phyloP scores from a whole-genome alignment of 2,113 vertebrate species.

The Ctenomys sociabilis region DNA sequence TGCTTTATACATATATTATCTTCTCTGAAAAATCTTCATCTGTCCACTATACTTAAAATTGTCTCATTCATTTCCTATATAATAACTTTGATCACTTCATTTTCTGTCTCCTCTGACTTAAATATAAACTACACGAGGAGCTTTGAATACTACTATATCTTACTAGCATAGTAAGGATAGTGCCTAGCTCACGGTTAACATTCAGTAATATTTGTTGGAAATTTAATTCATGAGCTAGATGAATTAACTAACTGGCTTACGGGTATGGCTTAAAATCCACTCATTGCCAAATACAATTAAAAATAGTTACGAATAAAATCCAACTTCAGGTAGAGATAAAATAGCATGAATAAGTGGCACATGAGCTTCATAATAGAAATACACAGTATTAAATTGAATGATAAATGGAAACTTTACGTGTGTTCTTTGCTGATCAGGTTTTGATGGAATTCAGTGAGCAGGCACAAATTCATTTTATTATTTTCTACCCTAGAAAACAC shows the following conservation, averaged over 20 bases:
- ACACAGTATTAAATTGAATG: not conserved
- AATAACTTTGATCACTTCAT: not conserved
- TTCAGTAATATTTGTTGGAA: conserved; percentile 21
- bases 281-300: conserved; percentile 19
- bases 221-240: not conserved
- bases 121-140: not conserved
- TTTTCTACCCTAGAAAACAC: not conserved
- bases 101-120: not conserved
- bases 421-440: not conserved
- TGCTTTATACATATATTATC: not conserved
- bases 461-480: not conserved
- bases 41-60: not conserved
- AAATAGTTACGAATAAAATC: conserved; percentile 24
- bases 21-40: not conserved
- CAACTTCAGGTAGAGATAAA: not conserved
- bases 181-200: not conserved
- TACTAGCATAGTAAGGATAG: not conserved
- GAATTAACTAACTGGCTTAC: conserved; percentile 29
- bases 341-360: not conserved
- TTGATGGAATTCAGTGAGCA: not conserved
- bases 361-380: not conserved
- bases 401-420: not conserved
- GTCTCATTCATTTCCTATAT: not conserved
- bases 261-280: not conserved
- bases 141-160: not conserved